phyloP scores from a whole-genome alignment of 2,888 invertebrate species.

The Cordilura impudica region DNA sequence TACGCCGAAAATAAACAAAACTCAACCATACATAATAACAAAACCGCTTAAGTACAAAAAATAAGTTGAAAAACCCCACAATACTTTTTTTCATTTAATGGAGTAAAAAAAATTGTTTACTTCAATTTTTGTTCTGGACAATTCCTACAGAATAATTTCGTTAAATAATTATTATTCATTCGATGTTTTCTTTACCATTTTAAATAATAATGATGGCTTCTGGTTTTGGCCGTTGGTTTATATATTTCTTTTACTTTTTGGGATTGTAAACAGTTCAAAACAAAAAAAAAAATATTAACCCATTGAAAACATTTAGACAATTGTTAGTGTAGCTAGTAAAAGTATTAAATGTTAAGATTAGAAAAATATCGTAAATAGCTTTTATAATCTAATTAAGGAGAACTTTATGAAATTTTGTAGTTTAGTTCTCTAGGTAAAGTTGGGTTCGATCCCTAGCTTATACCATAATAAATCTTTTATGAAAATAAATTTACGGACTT shows the following conservation, averaged over 20 bases:
- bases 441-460: too few relatives aligned
- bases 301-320: too few relatives aligned
- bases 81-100: neutral
- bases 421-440: too few relatives aligned
- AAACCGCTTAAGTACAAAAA: neutral
- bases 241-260: neutral
- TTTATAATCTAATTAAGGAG: too few relatives aligned
- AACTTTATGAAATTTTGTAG: too few relatives aligned
- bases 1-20: constrained; percentile 62
- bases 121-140: constrained; percentile 1
- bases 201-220: neutral
- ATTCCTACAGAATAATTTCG: neutral
- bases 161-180: neutral
- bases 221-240: neutral
- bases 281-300: too few relatives aligned
- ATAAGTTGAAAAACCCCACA: too few relatives aligned
- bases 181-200: neutral
- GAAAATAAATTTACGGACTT: too few relatives aligned
- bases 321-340: too few relatives aligned
- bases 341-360: too few relatives aligned
- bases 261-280: neutral
- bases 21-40: neutral
- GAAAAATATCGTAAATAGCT: too few relatives aligned
- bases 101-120: constrained; percentile 32
- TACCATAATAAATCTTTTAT: too few relatives aligned